Conservation (phyloP, 53 echinoderm and acorn worm genomes). For the Stichopus horrens region DNA sequence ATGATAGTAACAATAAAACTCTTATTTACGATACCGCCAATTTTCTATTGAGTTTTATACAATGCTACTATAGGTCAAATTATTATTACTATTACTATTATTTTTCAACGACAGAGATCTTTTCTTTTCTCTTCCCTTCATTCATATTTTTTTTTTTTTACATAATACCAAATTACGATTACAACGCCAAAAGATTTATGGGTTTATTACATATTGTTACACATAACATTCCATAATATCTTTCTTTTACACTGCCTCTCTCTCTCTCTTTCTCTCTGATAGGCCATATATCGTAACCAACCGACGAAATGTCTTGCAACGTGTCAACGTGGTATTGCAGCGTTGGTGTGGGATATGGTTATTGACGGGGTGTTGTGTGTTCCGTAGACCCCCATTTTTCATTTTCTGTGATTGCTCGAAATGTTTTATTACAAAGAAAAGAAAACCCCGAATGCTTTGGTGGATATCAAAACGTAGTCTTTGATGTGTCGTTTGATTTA, state of each 20-base stretch:
- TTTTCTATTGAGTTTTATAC: neutral
- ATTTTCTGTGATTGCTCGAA: constrained; percentile 5
- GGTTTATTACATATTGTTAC: neutral
- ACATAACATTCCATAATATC: neutral
- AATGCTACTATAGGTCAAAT: neutral
- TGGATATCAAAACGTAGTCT: constrained; percentile 22
- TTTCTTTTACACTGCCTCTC: too few species aligned
- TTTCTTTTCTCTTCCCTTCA: neutral
- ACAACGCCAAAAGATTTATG: constrained; percentile 2
- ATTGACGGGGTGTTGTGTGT: constrained; percentile 8
- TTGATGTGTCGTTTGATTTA: constrained; percentile 34
- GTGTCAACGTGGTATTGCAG: too few species aligned
- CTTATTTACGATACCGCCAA: constrained; percentile 10
- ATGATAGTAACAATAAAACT: constrained; percentile 7
- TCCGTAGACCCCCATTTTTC: neutral
- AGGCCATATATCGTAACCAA: neutral
- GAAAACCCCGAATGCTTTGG: neutral
- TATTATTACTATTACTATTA: neutral
- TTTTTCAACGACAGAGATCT: neutral
- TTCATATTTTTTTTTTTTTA: neutral
- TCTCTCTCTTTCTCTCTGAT: too few species aligned
- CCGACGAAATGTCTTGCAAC: neutral
- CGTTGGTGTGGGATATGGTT: neutral
- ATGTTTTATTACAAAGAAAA: constrained; percentile 22
- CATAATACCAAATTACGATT: neutral